Conservation (phyloP, 64 coral and sea anemone genomes). For the Pocillopora damicornis region DNA sequence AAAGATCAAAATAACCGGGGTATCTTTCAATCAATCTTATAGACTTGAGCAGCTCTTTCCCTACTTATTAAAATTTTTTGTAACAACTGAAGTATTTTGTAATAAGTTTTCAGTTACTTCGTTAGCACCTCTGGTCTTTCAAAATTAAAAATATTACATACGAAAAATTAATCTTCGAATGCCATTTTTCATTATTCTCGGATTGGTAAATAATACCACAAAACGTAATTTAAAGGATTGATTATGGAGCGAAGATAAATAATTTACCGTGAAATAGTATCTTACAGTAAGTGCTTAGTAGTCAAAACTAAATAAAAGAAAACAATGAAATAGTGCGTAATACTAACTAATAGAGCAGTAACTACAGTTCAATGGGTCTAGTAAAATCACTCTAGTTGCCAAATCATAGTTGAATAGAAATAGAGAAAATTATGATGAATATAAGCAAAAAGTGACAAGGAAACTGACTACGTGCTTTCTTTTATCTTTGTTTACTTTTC, state of each 20-base stretch:
- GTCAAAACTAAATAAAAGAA: too few species aligned
- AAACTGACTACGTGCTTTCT: too few species aligned
- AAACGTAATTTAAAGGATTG: constrained; percentile 16
- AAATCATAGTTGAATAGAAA: too few species aligned
- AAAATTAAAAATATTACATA: neutral
- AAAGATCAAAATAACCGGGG: neutral
- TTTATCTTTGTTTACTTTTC: too few species aligned
- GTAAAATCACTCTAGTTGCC: too few species aligned
- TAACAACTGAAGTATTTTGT: neutral
- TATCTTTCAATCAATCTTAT: neutral
- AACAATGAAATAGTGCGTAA: too few species aligned
- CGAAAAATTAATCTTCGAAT: neutral
- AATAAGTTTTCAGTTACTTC: neutral
- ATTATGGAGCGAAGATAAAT: neutral
- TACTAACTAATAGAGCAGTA: too few species aligned
- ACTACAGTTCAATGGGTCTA: too few species aligned
- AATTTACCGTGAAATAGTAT: too few species aligned
- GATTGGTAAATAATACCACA: constrained; percentile 6
- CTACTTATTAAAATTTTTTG: neutral
- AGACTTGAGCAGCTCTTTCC: neutral
- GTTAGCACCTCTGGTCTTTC: neutral
- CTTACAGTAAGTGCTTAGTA: too few species aligned
- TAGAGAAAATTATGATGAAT: too few species aligned
- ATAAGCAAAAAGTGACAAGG: too few species aligned
- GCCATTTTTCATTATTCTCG: neutral